Evolutionary conservation across 2,888 invertebrate species (phyloP), one percentile per base, ranked within the genome.

Genomic region (Gasteruption jaculator): DNA sequence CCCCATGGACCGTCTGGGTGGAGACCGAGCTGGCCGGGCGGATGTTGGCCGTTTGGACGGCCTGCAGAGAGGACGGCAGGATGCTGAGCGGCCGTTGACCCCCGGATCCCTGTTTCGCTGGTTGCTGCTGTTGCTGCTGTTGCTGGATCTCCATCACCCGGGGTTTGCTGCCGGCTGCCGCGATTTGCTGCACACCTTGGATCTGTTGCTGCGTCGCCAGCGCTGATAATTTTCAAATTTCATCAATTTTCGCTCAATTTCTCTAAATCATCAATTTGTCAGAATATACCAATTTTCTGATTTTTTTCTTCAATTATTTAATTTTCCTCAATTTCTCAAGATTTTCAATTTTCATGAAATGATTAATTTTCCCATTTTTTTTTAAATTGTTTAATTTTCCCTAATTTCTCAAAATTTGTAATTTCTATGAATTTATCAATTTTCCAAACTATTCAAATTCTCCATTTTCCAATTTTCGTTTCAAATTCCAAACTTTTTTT

Each of bases 11-110:
- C 1, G 91, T 91, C 71, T 91, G 91, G 0, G 91, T 91, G 5
- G 90, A 89, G 8, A 91, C 90, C 0, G 88, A 88, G 54, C 87
- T 84, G 4, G 75, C 86, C 0, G 90, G 88, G 35, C 90, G 76
- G 50, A 86, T 81, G 54, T 78, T 79, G 11, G 75, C 72, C 36
- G 77, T 73, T 57, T 79, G 69, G 4, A 69, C 64, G 1, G 67
- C 65, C 76, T 73, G 72, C 27, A 67, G 52, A 6, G 70, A 66
- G 71, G 72, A 72, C 69, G 86, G 85, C 50, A 85, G 62, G 39
- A 86, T 83, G 59, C 76, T 78, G 39, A 70, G 45, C 3, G 70
- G 70, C 27, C 70, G 54, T 40, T 70, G 70, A 8, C 64, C 58
- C 16, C 60, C 53, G 4, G 61, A 57, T 15, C 49, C 58, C 36